phyloP scores from a whole-genome alignment of 2,113 vertebrate species.

The Cricetomys ansorgei region DNA sequence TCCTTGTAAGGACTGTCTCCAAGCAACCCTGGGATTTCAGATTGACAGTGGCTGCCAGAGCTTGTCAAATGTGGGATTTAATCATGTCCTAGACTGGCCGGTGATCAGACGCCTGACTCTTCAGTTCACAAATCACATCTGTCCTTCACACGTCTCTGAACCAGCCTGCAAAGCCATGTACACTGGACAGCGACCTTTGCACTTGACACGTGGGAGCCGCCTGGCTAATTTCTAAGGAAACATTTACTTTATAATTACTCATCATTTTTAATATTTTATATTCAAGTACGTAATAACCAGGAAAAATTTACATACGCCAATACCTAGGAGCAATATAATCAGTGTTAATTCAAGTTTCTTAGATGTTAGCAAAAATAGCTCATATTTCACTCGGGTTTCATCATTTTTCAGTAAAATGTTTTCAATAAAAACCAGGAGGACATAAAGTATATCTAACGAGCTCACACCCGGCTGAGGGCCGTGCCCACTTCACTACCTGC shows the following conservation, averaged over 20 bases:
- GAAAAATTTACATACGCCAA: background rate
- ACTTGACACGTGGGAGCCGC: background rate
- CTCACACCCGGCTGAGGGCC: background rate
- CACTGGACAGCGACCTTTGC: background rate
- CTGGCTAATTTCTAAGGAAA: background rate
- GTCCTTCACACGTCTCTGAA: background rate
- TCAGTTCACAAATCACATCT: background rate
- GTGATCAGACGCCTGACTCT: background rate
- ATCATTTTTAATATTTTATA: background rate
- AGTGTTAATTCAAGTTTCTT: background rate
- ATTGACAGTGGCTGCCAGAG: constrained; percentile 12
- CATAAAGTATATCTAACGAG: constrained; percentile 29
- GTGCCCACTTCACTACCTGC: constrained; percentile 25
- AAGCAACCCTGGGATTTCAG: constrained; percentile 1
- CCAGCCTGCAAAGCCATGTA: background rate
- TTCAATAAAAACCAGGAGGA: constrained; percentile 54
- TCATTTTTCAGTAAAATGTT: constrained; percentile 47
- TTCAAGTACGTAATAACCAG: background rate
- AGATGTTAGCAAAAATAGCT: background rate
- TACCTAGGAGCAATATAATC: background rate
- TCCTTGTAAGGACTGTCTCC: background rate
- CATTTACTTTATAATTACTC: background rate
- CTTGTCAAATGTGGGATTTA: constrained; percentile 1
- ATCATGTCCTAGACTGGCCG: constrained; percentile 15
- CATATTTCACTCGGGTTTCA: background rate